Conservation (phyloP, 2,797 vertebrate species). For the Cyclopterus lumpus region DNA sequence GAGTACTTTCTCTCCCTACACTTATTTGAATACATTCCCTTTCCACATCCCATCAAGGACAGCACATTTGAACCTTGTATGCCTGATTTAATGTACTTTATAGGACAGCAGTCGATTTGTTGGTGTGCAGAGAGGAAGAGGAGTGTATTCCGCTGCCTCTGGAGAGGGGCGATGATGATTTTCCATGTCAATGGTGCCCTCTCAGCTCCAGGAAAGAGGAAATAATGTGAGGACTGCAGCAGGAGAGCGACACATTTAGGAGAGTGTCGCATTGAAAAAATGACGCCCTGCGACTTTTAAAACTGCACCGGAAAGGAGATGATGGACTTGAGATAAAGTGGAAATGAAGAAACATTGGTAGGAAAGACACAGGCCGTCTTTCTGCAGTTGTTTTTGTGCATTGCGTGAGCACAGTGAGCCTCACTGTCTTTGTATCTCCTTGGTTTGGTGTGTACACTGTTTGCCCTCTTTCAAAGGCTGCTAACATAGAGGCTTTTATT, state of each 20-base stretch:
- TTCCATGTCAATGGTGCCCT: slow-evolving; percentile 63
- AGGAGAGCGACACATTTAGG: slow-evolving; percentile 60
- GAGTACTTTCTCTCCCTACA: not conserved
- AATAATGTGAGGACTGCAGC: slow-evolving; percentile 61
- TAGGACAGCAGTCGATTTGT: slow-evolving; percentile 13
- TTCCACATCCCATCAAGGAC: not conserved
- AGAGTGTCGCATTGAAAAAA: slow-evolving; percentile 43
- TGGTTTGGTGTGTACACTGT: slow-evolving; percentile 34
- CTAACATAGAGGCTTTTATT: slow-evolving; percentile 45
- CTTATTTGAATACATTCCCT: not conserved
- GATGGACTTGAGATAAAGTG: not conserved
- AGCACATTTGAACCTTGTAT: not conserved
- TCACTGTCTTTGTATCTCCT: slow-evolving; percentile 34
- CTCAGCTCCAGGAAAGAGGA: slow-evolving; percentile 57
- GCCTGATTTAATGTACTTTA: slow-evolving; percentile 1
- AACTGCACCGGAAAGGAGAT: slow-evolving; percentile 21
- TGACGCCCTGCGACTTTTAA: slow-evolving; percentile 31
- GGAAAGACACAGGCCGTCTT: not conserved
- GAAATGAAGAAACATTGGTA: not conserved
- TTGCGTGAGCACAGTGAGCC: slow-evolving; percentile 28
- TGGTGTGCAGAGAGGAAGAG: slow-evolving; percentile 35
- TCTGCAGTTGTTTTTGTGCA: slow-evolving; percentile 3
- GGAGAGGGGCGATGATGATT: slow-evolving; percentile 49
- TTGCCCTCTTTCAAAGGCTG: slow-evolving; percentile 47
- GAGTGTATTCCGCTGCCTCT: slow-evolving; percentile 39